Percentiles rank a stretch among this genome's conserved stretches.
phyloP scores from a whole-genome alignment of 2,888 invertebrate genomes.

The Apoderus coryli region DNA sequence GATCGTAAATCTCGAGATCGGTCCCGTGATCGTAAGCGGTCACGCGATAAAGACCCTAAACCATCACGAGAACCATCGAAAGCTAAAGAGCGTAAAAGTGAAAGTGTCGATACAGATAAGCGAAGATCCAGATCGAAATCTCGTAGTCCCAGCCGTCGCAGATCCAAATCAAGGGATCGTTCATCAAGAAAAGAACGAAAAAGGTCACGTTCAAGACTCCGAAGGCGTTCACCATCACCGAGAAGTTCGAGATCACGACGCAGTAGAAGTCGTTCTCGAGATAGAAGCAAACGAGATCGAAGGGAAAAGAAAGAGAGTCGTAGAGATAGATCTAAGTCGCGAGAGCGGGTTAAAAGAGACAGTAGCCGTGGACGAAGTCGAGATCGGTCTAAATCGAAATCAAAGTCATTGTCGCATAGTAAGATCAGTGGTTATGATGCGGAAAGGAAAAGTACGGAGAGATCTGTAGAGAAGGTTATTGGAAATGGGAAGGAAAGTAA shows the following conservation, averaged over 20 bases:
- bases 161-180: slow-evolving; percentile 42
- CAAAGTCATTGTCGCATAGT: slow-evolving; percentile 13
- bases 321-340: slow-evolving; percentile 14
- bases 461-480: slow-evolving; percentile 19
- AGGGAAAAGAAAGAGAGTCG: slow-evolving; percentile 27
- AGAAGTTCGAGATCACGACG: slow-evolving; percentile 23
- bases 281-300: slow-evolving; percentile 23
- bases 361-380: slow-evolving; percentile 25
- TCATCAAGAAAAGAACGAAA: slow-evolving; percentile 35
- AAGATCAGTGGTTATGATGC: slow-evolving; percentile 27
- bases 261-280: slow-evolving; percentile 25
- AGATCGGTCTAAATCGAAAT: slow-evolving; percentile 23
- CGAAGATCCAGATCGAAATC: slow-evolving; percentile 32
- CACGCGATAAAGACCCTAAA: slow-evolving; percentile 14
- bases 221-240: slow-evolving; percentile 32
- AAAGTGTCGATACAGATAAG: slow-evolving; percentile 25
- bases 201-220: slow-evolving; percentile 37
- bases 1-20: slow-evolving; percentile 17
- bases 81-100: slow-evolving; percentile 18
- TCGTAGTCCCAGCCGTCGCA: slow-evolving; percentile 40
- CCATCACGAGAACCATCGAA: slow-evolving; percentile 10
- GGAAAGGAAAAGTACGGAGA: slow-evolving; percentile 16
- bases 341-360: slow-evolving; percentile 11
- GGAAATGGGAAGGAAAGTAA: slow-evolving; percentile 4
- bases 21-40: slow-evolving; percentile 11